phyloP scores from a whole-genome alignment of 2,797 vertebrate genomes.

The Mus caroli region DNA sequence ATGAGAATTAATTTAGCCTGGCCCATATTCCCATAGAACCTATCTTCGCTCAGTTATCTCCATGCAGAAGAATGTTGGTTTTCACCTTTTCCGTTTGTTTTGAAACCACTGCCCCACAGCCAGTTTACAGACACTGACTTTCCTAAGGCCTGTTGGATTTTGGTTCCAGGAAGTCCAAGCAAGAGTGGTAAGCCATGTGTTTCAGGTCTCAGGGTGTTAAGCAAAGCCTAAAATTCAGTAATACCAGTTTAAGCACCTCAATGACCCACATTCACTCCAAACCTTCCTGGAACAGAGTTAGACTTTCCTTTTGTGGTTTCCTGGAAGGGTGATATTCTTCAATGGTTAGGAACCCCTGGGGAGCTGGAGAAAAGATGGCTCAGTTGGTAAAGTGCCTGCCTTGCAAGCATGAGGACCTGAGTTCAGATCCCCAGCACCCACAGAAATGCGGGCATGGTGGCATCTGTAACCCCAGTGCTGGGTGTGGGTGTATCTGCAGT shows the following conservation, averaged over 20 bases:
- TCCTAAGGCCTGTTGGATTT: not conserved
- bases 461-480: not conserved
- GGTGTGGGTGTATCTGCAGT: too few relatives aligned
- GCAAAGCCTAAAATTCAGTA: not conserved
- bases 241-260: not conserved
- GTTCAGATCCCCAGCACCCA: not conserved
- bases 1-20: slow-evolving; percentile 52
- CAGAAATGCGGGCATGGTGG: not conserved
- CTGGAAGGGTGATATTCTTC: rapidly evolving
- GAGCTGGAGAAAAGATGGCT: not conserved
- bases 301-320: not conserved
- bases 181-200: not conserved
- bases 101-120: not conserved
- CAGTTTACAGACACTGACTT: not conserved
- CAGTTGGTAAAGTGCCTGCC: not conserved
- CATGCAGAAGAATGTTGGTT: slow-evolving; percentile 52
- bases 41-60: slow-evolving; percentile 35
- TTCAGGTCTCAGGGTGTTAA: not conserved
- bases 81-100: slow-evolving; percentile 54
- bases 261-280: not conserved
- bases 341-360: not conserved
- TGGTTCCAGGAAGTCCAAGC: not conserved
- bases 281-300: not conserved
- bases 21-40: not conserved
- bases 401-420: not conserved